phyloP scores from a whole-genome alignment of 2,888 invertebrate species.

The Caenorhabditis plicata region DNA sequence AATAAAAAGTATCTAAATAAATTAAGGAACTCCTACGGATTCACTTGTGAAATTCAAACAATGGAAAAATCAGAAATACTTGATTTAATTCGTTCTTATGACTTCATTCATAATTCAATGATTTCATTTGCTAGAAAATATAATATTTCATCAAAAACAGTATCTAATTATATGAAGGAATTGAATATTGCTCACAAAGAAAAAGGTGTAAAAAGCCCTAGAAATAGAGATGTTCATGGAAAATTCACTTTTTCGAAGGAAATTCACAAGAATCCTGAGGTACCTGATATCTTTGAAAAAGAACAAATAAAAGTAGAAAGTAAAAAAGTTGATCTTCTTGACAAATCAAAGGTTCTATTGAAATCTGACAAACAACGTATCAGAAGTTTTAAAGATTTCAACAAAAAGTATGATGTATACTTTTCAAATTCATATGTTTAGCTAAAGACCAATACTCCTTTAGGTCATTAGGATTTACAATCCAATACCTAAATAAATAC shows the following conservation, averaged over 20 bases:
- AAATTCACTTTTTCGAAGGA: conserved; percentile 7
- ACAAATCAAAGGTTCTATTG: conserved; percentile 15
- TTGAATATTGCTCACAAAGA: conserved; percentile 13
- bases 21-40: too few species aligned
- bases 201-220: conserved; percentile 9
- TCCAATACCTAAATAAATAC: conserved; percentile 30
- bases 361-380: conserved; percentile 3
- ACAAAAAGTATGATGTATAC: conserved; percentile 14
- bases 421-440: conserved; percentile 19
- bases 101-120: conserved; percentile 14
- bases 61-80: conserved; percentile 19
- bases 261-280: conserved; percentile 11
- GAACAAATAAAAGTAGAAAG: conserved; percentile 17
- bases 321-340: conserved; percentile 22
- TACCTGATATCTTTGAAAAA: conserved; percentile 10
- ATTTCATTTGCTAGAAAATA: conserved; percentile 18
- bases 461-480: conserved; percentile 9
- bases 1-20: conserved; percentile 14
- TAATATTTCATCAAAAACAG: conserved; percentile 20
- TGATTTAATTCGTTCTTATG: conserved; percentile 13
- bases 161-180: conserved; percentile 19
- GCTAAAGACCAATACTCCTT: conserved; percentile 19
- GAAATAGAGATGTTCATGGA: conserved; percentile 16
- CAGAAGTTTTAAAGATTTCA: conserved; percentile 9
- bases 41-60: too few species aligned